phyloP scores from a whole-genome alignment of 2,797 vertebrate species.

The Premnoplex brunnescens region DNA sequence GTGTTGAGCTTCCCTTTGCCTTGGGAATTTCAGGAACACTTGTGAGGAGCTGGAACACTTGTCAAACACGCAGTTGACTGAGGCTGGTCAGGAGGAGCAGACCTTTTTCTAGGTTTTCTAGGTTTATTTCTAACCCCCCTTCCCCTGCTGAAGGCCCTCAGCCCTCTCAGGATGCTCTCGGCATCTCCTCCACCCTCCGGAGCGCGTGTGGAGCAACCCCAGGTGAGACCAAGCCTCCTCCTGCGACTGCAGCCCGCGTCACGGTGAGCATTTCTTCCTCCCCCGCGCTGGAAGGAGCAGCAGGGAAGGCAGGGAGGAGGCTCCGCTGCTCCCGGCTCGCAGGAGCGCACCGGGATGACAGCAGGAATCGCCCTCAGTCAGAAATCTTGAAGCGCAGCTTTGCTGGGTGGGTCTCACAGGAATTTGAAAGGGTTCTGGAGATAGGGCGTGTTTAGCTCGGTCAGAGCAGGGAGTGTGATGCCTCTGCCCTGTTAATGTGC shows the following conservation, averaged over 20 bases:
- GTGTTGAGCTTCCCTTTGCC: background rate
- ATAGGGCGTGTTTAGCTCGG: constrained; percentile 65
- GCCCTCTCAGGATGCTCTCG: too few species aligned
- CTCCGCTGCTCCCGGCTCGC: constrained; percentile 38
- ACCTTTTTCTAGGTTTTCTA: background rate
- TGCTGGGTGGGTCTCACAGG: constrained; percentile 84
- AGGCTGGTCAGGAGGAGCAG: background rate
- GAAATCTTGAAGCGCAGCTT: constrained; percentile 82
- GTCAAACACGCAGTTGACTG: background rate
- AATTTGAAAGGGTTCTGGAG: constrained; percentile 74
- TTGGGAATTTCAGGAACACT: background rate
- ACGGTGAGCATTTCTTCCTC: constrained; percentile 22
- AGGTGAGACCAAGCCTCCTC: background rate
- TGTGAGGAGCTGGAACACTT: background rate
- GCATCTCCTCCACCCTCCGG: background rate
- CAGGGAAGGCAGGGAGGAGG: background rate
- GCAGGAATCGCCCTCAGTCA: constrained; percentile 69
- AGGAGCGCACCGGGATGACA: constrained; percentile 37
- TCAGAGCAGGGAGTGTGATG: background rate
- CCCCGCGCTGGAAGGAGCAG: constrained; percentile 49
- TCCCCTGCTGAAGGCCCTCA: too few species aligned
- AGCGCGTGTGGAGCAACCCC: background rate
- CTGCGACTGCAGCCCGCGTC: background rate
- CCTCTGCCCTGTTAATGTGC: constrained; percentile 6
- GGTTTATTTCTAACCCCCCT: background rate